A percentile compares a stretch with the other conserved stretches of the same genome.
Evolutionary conservation across 2,888 invertebrate genomes (phyloP).

Genomic region (Dasysyrphus tricinctus): DNA sequence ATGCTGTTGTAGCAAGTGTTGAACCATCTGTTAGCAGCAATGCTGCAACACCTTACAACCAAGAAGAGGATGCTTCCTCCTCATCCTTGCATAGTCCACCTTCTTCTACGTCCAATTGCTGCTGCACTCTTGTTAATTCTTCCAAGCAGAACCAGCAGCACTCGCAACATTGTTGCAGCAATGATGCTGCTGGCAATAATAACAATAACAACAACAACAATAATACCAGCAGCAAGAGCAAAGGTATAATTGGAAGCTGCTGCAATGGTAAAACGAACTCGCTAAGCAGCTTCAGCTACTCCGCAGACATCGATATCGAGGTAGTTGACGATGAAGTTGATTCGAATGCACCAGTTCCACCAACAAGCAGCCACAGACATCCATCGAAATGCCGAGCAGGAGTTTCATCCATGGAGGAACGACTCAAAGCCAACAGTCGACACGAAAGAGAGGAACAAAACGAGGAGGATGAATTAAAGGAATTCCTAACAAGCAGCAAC

Average conservation of each 20-base stretch:
- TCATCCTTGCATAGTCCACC: constrained; percentile 76
- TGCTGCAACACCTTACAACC: constrained; percentile 74
- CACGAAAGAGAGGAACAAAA: constrained; percentile 36
- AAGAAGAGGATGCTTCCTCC: constrained; percentile 31
- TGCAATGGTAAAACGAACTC: constrained; percentile 70
- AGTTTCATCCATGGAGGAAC: constrained; percentile 46
- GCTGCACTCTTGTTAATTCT: constrained; percentile 28
- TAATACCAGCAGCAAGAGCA: constrained; percentile 77
- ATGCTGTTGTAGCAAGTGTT: constrained; percentile 50
- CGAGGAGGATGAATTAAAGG: constrained; percentile 60
- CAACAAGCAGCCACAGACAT: constrained; percentile 62
- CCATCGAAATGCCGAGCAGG: constrained; percentile 60
- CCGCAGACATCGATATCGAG: constrained; percentile 76
- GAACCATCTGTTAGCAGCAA: constrained; percentile 60
- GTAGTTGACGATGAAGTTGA: constrained; percentile 76
- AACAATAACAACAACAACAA: constrained; percentile 78
- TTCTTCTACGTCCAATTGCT: constrained; percentile 79
- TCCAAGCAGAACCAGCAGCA: constrained; percentile 22
- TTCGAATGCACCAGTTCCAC: constrained; percentile 70
- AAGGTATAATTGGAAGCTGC: constrained; percentile 72
- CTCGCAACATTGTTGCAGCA: constrained; percentile 68
- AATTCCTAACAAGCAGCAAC: constrained; percentile 61
- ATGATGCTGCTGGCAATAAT: constrained; percentile 42
- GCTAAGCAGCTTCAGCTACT: constrained; percentile 77
- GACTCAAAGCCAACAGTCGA: constrained; percentile 3